Conservation (phyloP, 2,888 invertebrate genomes). For the Cephus rjabovi region DNA sequence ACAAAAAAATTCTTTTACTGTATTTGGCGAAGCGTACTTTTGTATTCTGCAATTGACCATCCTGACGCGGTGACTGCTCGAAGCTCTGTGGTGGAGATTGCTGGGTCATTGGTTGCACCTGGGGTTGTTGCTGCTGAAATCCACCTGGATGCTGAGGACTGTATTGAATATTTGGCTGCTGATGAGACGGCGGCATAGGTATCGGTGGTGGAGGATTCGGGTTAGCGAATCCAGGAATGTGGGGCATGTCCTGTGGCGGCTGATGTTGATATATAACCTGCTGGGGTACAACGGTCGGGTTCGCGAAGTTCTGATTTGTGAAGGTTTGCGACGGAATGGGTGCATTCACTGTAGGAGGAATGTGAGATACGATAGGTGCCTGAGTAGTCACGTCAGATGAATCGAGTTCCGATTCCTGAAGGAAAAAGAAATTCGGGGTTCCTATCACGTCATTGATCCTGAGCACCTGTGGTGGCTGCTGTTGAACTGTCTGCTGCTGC, state of each 20-base stretch:
- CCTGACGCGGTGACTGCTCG: constrained; percentile 24
- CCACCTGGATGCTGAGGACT: constrained; percentile 60
- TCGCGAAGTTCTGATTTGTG: constrained; percentile 84
- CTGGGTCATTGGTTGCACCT: constrained; percentile 25
- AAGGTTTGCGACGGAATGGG: constrained; percentile 86
- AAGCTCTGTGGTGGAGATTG: constrained; percentile 28
- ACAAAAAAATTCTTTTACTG: background rate
- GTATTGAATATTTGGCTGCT: constrained; percentile 55
- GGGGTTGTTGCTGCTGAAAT: constrained; percentile 47
- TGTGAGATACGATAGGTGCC: constrained; percentile 62
- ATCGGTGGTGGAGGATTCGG: constrained; percentile 71
- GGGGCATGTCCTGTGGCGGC: constrained; percentile 62
- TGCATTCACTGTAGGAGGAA: constrained; percentile 67
- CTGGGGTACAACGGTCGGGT: constrained; percentile 59
- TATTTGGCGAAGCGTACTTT: background rate
- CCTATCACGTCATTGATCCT: constrained; percentile 83
- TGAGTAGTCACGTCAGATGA: constrained; percentile 74
- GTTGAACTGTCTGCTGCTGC: constrained; percentile 60
- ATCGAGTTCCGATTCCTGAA: constrained; percentile 92
- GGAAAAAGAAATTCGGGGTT: constrained; percentile 80
- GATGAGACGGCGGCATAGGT: constrained; percentile 70
- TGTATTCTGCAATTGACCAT: constrained; percentile 6
- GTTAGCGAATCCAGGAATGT: constrained; percentile 70
- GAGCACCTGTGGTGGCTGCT: constrained; percentile 70
- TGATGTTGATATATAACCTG: constrained; percentile 66